Base-by-base conservation (phyloP, 1,140 invertebrate species). In the Lethrus apterus region DNA sequence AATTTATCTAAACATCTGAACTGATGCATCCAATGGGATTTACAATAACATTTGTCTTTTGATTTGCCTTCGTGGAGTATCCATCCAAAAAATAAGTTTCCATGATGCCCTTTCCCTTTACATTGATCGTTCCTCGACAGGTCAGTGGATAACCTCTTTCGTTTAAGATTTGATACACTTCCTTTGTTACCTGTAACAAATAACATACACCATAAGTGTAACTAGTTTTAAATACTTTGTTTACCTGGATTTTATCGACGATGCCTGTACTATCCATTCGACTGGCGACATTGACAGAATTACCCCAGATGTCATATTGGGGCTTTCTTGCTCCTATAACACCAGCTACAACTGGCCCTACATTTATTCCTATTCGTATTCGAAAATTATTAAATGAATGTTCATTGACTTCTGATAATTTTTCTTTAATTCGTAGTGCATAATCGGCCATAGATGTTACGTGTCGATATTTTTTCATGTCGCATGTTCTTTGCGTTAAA, bases 341-440 rank as follows among this genome's bases (percentile, higher is more conserved):
- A 0, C 93, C 93, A 1, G 93, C 91, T 0, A 97, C 92, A 2
- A 96, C 89, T 4, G 91, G 89, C 1, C 93, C 93, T 52, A 96
- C 84, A 69, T 93, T 95, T 62, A 98, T 92, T 36, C 87, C 93
- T 52, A 98, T 89, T 54, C 92, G 74, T 59, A 98, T 86, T 47
- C 88, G 83, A 70, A 98, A 98, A 71, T 89, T 93, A 70, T 98
- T 96, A 70, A 96, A 97, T 2, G 93, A 94, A 70, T 98, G 91
- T 67, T 92, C 84, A 69, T 97, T 98, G 50, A 98, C 89, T 66
- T 88, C 83, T 49, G 83, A 78, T 51, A 98, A 75, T 68, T 94
- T 89, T 50, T 89, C 80, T 35, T 81, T 78, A 33, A 98, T 78
- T 34, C 86, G 76, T 13, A 96, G 72, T 0, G 92, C 88, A 64